Evolutionary conservation across 1,140 invertebrate genomes (phyloP).

Genomic region (Periplaneta americana): DNA sequence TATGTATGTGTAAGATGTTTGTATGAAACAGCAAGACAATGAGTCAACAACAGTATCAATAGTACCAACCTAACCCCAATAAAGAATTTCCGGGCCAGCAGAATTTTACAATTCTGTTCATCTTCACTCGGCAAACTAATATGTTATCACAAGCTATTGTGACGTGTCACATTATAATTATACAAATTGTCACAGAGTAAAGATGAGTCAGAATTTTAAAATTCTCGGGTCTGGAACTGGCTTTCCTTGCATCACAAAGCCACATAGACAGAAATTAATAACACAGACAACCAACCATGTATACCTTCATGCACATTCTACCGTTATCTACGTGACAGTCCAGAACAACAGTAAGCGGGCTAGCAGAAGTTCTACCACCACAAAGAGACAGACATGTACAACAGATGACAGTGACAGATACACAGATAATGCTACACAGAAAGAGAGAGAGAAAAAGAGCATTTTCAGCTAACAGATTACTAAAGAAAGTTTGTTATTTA

Average conservation of each 20-base stretch:
- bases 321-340: neutral
- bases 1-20: neutral
- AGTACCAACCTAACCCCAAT: neutral
- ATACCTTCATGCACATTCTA: neutral
- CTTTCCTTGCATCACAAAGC: neutral
- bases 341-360: neutral
- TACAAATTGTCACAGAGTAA: neutral
- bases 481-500: constrained; percentile 4
- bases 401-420: neutral
- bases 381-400: neutral
- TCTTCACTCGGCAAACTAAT: neutral
- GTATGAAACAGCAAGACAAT: neutral
- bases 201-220: neutral
- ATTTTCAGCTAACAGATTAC: neutral
- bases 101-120: neutral
- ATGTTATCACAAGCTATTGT: neutral
- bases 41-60: neutral
- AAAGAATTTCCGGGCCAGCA: neutral
- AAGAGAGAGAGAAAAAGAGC: constrained; percentile 15
- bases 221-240: neutral
- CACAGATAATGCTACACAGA: neutral
- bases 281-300: neutral
- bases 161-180: neutral
- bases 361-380: neutral
- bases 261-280: neutral